Evolutionary conservation across 2,888 invertebrate genomes (phyloP), one percentile per base, ranked within the genome.

Genomic region (Clepsis dumicolana): DNA sequence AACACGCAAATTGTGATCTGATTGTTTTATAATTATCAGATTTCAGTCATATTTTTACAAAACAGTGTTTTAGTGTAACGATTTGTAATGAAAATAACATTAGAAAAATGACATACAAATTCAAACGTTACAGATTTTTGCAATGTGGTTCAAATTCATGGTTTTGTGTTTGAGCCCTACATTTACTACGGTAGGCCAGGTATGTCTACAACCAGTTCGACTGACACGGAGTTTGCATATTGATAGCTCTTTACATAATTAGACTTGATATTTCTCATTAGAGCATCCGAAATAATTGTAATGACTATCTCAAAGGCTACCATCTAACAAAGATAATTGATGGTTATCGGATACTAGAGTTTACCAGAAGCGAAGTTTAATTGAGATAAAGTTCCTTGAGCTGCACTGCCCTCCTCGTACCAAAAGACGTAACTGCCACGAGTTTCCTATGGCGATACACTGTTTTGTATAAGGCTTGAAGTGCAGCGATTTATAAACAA

Each of bases 401-500:
- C 12, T 48, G 60, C 29, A 29, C 29, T 29, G 29, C 29, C 7
- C 7, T 29, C 29, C 29, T 29, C 7, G 3, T 29, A 29, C n/a
- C n/a, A 7, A 29, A 29, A 7, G 29, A 4, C 29, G 29, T 29
- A 29, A 29, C 4, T 29, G 29, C n/a, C n/a, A n/a, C n/a, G n/a
- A n/a, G n/a, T n/a, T n/a, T n/a, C n/a, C n/a, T n/a, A n/a, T n/a
- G n/a, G 4, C 29, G 29, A 29, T 29, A 29, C 29, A 7, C 29
- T 7, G 4, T 29, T 29, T 7, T 29, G 29, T 29, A 29, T 29
- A 29, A 29, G 29, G 4, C 3, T 3, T 3, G 29, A 3, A 29
- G 29, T 29, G 29, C 44, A 48, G 32, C 21, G 25, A 41, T 38
- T 38, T 14, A 32, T 21, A 61, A 27, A 61, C 60, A 48, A 61